Conservation (phyloP, 2,113 vertebrate genomes). For the Conger conger region DNA sequence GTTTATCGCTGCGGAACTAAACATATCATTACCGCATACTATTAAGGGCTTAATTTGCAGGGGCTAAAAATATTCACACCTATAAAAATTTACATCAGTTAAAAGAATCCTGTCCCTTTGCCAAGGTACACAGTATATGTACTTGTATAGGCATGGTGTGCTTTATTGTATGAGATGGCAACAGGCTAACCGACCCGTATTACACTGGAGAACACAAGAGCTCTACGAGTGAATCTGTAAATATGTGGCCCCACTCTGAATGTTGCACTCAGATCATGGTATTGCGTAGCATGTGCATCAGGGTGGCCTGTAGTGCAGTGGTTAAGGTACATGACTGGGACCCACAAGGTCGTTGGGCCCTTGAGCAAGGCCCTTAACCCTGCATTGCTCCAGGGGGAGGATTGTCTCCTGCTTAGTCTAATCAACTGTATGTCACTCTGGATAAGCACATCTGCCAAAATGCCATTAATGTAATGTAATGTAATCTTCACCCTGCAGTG, state of each 20-base stretch:
- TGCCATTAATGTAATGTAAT: too few relatives aligned
- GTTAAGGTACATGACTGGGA: too few relatives aligned
- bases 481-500: background rate
- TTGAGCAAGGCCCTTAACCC: too few relatives aligned
- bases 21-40: background rate
- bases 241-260: background rate
- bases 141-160: background rate
- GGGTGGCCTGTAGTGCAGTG: too few relatives aligned
- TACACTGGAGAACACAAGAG: background rate
- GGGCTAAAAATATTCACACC: background rate
- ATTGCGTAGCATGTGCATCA: background rate
- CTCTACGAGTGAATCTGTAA: background rate
- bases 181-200: too few relatives aligned
- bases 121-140: background rate
- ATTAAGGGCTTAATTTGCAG: slow-evolving; percentile 17
- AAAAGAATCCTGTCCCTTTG: slow-evolving; percentile 1
- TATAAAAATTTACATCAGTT: slow-evolving; percentile 15
- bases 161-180: background rate
- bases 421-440: too few relatives aligned
- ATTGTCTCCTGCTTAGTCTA: too few relatives aligned
- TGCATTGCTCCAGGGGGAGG: too few relatives aligned
- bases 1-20: background rate
- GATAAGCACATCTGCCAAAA: too few relatives aligned
- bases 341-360: too few relatives aligned
- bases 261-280: background rate